Evolutionary conservation across 2,888 invertebrate species (phyloP).

Genomic region (Marronus borbonicus): DNA sequence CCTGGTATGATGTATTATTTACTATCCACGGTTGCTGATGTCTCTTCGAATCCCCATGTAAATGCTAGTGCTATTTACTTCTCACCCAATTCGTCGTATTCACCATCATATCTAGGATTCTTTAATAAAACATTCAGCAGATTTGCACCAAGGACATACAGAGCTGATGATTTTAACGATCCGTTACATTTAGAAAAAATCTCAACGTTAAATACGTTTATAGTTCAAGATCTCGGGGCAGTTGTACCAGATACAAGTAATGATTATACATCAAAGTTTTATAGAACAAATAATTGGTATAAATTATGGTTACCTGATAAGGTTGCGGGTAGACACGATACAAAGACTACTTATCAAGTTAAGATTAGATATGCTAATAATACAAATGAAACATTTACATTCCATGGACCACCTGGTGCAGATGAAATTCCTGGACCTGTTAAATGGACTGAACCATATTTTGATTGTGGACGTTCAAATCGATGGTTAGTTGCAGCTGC

Average conservation of each 20-base stretch:
- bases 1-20: constrained; percentile 99
- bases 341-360: constrained; percentile 94
- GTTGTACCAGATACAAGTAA: constrained; percentile 82
- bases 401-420: constrained; percentile 93
- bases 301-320: constrained; percentile 92
- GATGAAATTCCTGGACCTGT: constrained; percentile 95
- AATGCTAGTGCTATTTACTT: constrained; percentile 96
- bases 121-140: constrained; percentile 96
- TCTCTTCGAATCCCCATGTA: constrained; percentile 91
- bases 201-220: constrained; percentile 94
- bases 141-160: constrained; percentile 94
- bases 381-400: constrained; percentile 96
- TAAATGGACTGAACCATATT: constrained; percentile 95
- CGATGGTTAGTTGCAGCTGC: constrained; percentile 97
- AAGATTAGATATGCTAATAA: constrained; percentile 95
- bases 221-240: constrained; percentile 88
- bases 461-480: constrained; percentile 95
- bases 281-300: constrained; percentile 96
- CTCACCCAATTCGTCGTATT: constrained; percentile 93
- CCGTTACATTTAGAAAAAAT: constrained; percentile 96
- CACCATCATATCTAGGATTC: constrained; percentile 94
- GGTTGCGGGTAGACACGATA: constrained; percentile 84
- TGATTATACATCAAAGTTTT: constrained; percentile 93
- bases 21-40: constrained; percentile 94
- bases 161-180: constrained; percentile 95